These are phyloP conservation scores for Sceloporus tristichus DNA, from an alignment of 2,113 vertebrate species.

Conservation along the genomic window DNA sequence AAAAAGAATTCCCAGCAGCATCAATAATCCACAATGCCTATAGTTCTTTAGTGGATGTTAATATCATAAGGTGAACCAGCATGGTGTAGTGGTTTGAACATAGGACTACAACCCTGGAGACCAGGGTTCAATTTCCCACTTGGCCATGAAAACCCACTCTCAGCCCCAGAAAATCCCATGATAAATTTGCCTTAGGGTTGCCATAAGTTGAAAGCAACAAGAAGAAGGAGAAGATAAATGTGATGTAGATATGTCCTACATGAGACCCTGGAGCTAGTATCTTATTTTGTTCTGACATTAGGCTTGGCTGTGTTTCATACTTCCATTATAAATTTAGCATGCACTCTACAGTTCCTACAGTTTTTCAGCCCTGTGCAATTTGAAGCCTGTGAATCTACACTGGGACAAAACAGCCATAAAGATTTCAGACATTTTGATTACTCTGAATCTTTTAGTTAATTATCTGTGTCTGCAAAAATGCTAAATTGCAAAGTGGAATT, in stretches of 20 bases:
- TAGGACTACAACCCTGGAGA: too few species aligned
- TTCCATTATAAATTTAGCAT: not conserved
- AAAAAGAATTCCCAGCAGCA: not conserved
- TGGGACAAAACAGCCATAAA: slow-evolving; percentile 41
- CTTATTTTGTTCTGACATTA: not conserved
- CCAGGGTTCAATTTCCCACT: too few species aligned
- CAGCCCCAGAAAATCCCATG: too few species aligned
- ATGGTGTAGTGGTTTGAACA: too few species aligned
- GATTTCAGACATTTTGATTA: slow-evolving; percentile 46
- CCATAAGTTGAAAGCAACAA: too few species aligned
- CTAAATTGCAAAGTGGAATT: slow-evolving; percentile 32
- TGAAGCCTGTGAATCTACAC: slow-evolving; percentile 26
- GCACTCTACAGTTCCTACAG: not conserved
- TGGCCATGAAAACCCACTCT: too few species aligned
- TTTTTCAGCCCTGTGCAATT: slow-evolving; percentile 42
- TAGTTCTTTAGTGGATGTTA: not conserved
- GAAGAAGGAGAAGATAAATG: not conserved
- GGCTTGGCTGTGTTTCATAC: not conserved
- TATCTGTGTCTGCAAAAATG: slow-evolving; percentile 10
- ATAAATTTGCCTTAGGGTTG: too few species aligned
- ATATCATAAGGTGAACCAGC: too few species aligned
- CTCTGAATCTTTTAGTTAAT: slow-evolving; percentile 35
- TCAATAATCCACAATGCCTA: not conserved
- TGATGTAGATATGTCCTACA: not conserved
- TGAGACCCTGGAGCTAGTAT: not conserved